A percentile compares a stretch with the other conserved stretches of the same genome.
Conservation (phyloP, 2,113 vertebrate species). For the Salvelinus fontinalis region DNA sequence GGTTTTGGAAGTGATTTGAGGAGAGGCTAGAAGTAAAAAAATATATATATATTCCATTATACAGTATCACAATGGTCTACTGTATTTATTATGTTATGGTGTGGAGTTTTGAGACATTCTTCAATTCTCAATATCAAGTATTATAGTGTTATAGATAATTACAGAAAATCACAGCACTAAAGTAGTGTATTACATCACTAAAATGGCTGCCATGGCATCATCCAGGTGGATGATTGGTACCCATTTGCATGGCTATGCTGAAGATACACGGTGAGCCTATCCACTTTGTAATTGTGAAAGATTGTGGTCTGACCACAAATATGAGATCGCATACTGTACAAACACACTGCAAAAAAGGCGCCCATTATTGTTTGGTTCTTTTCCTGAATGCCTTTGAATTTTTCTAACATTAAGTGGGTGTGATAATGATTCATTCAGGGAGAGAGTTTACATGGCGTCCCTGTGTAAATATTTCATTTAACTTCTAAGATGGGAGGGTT, state of each 20-base stretch:
- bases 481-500: slow-evolving; percentile 48
- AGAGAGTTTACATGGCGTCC: slow-evolving; percentile 42
- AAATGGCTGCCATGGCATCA: no score
- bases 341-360: slow-evolving; percentile 24
- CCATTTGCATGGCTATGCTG: no score
- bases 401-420: slow-evolving; percentile 32
- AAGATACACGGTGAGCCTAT: not conserved
- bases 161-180: no score
- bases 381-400: slow-evolving; percentile 4
- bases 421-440: slow-evolving; percentile 37
- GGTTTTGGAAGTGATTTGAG: slow-evolving; percentile 44
- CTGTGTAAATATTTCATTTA: slow-evolving; percentile 61
- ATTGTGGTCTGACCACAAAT: not conserved
- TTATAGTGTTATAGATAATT: no score
- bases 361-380: not conserved
- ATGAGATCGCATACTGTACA: slow-evolving; percentile 15
- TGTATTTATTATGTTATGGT: no score
- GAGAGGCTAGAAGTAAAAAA: no score
- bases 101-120: no score
- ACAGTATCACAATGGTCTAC: no score
- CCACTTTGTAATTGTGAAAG: not conserved
- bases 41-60: no score
- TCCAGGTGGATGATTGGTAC: no score
- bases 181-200: no score
- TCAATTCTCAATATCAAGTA: no score